These are phyloP conservation scores for Erinaceus europaeus DNA, from an alignment of 2,113 vertebrate genomes.

Conservation along the genomic window DNA sequence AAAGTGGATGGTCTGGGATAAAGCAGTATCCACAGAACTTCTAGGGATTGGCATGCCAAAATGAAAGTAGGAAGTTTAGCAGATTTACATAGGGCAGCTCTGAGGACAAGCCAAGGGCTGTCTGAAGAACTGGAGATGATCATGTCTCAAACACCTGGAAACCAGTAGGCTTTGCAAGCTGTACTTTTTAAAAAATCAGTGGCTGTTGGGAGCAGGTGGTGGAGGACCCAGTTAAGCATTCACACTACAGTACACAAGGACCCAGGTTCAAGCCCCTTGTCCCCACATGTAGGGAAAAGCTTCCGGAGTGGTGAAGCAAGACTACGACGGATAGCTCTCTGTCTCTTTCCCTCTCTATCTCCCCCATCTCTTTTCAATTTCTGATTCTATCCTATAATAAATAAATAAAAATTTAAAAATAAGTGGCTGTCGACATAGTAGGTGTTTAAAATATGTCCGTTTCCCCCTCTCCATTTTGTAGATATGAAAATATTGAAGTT, in stretches of 20 bases:
- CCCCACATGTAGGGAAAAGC: too few species aligned
- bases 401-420: too few species aligned
- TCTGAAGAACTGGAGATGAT: neutral
- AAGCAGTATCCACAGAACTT: neutral
- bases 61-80: neutral
- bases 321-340: too few species aligned
- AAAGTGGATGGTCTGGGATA: neutral
- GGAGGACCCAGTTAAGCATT: too few species aligned
- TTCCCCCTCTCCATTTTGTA: conserved; percentile 26
- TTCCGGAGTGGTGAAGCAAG: too few species aligned
- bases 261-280: too few species aligned
- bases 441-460: conserved; percentile 50
- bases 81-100: neutral
- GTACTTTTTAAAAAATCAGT: conserved; percentile 56
- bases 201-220: too few species aligned
- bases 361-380: too few species aligned
- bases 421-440: too few species aligned
- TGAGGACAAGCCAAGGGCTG: neutral
- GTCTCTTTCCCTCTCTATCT: too few species aligned
- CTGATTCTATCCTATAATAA: too few species aligned
- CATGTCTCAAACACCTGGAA: neutral
- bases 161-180: neutral
- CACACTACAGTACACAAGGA: too few species aligned
- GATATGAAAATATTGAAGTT: conserved; percentile 47
- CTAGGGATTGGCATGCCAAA: neutral